Conservation (phyloP, 30 jellyfish, hydroid and myxozoan species). For the Aurelia aurita complex sp. Pacific region DNA sequence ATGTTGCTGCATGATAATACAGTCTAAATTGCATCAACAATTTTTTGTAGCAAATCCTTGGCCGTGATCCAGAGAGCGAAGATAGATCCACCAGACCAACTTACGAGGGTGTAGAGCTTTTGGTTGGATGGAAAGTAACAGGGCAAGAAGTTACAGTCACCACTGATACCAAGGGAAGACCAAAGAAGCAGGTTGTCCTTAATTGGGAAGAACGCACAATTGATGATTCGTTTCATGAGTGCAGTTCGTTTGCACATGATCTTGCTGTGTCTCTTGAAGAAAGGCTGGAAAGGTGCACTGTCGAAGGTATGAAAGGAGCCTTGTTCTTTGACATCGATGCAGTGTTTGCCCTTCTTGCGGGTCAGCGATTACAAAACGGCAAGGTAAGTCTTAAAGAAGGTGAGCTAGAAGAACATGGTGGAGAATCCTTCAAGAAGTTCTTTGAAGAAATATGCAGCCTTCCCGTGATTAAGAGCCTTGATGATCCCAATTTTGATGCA, state of each 20-base stretch:
- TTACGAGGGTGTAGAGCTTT: no score
- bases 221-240: slow-evolving; percentile 11
- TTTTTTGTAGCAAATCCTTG: no score
- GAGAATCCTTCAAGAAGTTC: background rate
- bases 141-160: no score
- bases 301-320: background rate
- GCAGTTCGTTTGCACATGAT: background rate
- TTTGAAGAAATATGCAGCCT: background rate
- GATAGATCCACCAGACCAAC: no score
- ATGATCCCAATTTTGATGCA: no score
- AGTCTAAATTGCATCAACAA: no score
- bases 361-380: slow-evolving; percentile 7
- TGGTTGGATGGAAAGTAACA: no score
- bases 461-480: no score
- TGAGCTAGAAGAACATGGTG: slow-evolving; percentile 2
- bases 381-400: background rate
- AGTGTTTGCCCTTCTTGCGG: background rate
- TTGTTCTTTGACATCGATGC: slow-evolving; percentile 1
- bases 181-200: background rate
- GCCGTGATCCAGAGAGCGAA: no score
- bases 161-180: slow-evolving; percentile 5
- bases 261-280: slow-evolving; percentile 20
- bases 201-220: slow-evolving; percentile 18
- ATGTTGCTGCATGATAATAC: no score
- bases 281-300: slow-evolving; percentile 8